These are phyloP conservation scores for Leucania comma DNA, from an alignment of 2,888 invertebrate species.

Conservation along the genomic window DNA sequence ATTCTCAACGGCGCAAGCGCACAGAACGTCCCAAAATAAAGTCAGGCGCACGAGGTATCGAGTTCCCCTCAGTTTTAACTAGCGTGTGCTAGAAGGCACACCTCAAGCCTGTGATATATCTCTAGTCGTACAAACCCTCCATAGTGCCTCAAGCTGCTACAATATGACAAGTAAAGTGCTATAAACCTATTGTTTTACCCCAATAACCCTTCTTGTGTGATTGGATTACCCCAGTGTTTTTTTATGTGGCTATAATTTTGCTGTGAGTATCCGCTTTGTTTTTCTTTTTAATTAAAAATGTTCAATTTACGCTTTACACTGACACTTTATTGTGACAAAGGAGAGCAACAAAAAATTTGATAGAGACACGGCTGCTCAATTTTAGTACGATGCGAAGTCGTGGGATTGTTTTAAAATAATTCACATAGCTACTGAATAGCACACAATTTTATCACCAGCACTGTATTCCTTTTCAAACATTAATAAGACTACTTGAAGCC, in stretches of 20 bases:
- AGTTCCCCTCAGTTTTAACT: constrained; percentile 84
- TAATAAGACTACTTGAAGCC: background rate
- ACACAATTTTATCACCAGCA: constrained; percentile 5
- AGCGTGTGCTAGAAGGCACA: constrained; percentile 75
- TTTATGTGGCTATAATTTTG: constrained; percentile 79
- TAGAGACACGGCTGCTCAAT: constrained; percentile 10
- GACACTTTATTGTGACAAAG: constrained; percentile 19
- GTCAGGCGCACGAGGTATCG: constrained; percentile 82
- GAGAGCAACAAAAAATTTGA: constrained; percentile 22
- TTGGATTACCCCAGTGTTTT: constrained; percentile 79
- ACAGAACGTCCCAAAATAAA: constrained; percentile 83
- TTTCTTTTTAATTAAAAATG: constrained; percentile 41
- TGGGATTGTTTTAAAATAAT: constrained; percentile 31
- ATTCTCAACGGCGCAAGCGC: constrained; percentile 77
- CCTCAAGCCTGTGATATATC: constrained; percentile 82
- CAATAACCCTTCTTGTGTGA: constrained; percentile 78
- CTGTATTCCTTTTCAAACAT: background rate
- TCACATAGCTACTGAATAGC: constrained; percentile 2
- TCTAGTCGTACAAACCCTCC: constrained; percentile 78
- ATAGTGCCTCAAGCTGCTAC: constrained; percentile 74
- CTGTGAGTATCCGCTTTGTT: constrained; percentile 85
- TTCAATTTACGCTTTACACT: constrained; percentile 30
- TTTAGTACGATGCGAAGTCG: constrained; percentile 5
- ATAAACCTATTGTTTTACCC: constrained; percentile 63
- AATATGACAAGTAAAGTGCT: constrained; percentile 86